These are phyloP conservation scores for Hyles lineata DNA, from an alignment of 2,888 invertebrate genomes.

Conservation along the genomic window DNA sequence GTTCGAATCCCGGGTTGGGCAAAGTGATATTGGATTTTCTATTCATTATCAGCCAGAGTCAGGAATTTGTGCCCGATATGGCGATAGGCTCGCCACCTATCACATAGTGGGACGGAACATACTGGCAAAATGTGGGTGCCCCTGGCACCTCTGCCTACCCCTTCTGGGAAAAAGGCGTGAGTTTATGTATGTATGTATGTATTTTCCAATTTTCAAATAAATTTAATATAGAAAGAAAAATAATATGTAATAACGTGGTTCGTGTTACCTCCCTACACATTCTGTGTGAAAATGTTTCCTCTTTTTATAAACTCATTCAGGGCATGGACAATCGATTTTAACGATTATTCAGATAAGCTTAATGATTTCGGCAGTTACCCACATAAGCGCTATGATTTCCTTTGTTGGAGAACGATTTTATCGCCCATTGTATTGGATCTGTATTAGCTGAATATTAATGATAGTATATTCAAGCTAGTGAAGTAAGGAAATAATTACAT, in stretches of 20 bases:
- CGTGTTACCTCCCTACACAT: not conserved
- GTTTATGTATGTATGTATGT: too few relatives aligned
- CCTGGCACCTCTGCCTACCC: too few relatives aligned
- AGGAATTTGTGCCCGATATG: too few relatives aligned
- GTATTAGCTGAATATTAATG: conserved; percentile 13
- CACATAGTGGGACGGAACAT: too few relatives aligned
- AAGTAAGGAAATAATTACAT: too few relatives aligned
- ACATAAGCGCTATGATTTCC: conserved; percentile 9
- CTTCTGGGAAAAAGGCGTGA: too few relatives aligned
- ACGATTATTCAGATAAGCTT: conserved; percentile 13
- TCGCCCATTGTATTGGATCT: not conserved
- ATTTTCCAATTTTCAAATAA: not conserved
- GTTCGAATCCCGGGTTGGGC: too few relatives aligned
- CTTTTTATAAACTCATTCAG: conserved; percentile 14
- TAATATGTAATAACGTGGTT: not conserved
- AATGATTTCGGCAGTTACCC: conserved; percentile 14
- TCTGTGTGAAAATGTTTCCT: not conserved
- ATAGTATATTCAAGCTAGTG: not conserved
- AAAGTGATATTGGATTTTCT: too few relatives aligned
- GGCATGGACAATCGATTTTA: conserved; percentile 22
- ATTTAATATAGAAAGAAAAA: not conserved
- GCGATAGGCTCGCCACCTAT: too few relatives aligned
- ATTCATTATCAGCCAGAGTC: too few relatives aligned
- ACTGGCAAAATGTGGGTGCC: too few relatives aligned
- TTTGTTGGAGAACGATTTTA: not conserved